Conservation (phyloP, 2,113 vertebrate species). For the Dolichallabes microphthalmus region DNA sequence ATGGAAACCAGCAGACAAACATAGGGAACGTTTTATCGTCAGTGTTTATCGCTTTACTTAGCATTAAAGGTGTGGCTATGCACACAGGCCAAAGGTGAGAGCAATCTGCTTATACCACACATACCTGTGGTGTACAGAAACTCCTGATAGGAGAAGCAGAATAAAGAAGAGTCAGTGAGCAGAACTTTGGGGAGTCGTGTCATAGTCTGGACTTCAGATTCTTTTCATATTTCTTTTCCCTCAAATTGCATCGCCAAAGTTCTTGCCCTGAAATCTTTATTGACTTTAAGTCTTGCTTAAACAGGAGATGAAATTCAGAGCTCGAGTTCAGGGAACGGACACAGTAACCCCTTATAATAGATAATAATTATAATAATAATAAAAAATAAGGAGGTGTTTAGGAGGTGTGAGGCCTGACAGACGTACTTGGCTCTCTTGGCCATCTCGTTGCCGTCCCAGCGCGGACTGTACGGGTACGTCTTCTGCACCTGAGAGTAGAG, state of each 20-base stretch:
- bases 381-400: not conserved
- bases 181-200: not conserved
- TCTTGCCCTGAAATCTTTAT: not conserved
- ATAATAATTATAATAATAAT: too few relatives aligned
- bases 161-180: not conserved
- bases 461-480: conserved; percentile 96
- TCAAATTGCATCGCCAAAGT: not conserved
- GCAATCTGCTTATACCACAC: not conserved
- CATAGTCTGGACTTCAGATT: not conserved
- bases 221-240: not conserved
- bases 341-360: not conserved
- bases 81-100: conserved; percentile 42
- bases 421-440: conserved; percentile 99
- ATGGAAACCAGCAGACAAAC: conserved; percentile 34
- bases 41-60: conserved; percentile 32
- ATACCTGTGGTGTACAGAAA: not conserved
- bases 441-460: conserved; percentile 99
- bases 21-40: conserved; percentile 6
- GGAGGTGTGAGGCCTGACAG: not conserved
- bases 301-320: not conserved
- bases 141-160: not conserved
- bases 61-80: conserved; percentile 35
- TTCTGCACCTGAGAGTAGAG: conserved; percentile 97
- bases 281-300: not conserved
- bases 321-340: not conserved